Conservation (phyloP, 2,888 invertebrate species). For the Ochropleura leucogaster region DNA sequence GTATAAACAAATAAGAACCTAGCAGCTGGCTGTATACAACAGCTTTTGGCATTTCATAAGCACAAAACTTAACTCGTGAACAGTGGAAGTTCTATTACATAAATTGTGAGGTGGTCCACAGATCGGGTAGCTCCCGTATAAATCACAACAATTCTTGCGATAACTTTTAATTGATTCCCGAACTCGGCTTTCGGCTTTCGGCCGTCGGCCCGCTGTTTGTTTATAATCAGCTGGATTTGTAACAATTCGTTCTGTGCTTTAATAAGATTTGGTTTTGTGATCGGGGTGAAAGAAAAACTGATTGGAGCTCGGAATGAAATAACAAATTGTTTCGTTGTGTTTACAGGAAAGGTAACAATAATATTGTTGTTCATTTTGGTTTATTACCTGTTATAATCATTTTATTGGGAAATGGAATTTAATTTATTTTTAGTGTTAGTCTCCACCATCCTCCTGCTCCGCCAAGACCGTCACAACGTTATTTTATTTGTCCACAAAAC, state of each 20-base stretch:
- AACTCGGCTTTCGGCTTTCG: slow-evolving; percentile 54
- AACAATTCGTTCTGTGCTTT: slow-evolving; percentile 53
- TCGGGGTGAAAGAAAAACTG: slow-evolving; percentile 49
- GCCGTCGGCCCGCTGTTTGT: slow-evolving; percentile 51
- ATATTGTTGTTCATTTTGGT: slow-evolving; percentile 25
- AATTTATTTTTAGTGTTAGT: background rate
- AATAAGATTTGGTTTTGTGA: slow-evolving; percentile 56
- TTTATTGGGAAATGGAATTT: background rate
- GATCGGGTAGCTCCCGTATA: slow-evolving; percentile 49
- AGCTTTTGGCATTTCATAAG: background rate
- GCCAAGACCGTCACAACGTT: background rate
- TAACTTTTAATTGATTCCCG: slow-evolving; percentile 67
- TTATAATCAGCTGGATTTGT: slow-evolving; percentile 61
- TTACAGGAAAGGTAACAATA: slow-evolving; percentile 26
- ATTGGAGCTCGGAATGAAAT: slow-evolving; percentile 28
- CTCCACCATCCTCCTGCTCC: background rate
- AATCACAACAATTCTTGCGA: slow-evolving; percentile 65
- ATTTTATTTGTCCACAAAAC: background rate
- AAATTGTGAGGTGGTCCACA: background rate
- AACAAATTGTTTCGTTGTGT: slow-evolving; percentile 25
- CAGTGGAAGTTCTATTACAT: slow-evolving; percentile 7
- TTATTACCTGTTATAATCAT: slow-evolving; percentile 18
- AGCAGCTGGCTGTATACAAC: background rate
- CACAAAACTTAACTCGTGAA: background rate
- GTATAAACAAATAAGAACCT: background rate